Percentiles rank a stretch among this genome's conserved stretches.
Conservation (phyloP, 2,797 vertebrate genomes). For the Sebastes iracundus region DNA sequence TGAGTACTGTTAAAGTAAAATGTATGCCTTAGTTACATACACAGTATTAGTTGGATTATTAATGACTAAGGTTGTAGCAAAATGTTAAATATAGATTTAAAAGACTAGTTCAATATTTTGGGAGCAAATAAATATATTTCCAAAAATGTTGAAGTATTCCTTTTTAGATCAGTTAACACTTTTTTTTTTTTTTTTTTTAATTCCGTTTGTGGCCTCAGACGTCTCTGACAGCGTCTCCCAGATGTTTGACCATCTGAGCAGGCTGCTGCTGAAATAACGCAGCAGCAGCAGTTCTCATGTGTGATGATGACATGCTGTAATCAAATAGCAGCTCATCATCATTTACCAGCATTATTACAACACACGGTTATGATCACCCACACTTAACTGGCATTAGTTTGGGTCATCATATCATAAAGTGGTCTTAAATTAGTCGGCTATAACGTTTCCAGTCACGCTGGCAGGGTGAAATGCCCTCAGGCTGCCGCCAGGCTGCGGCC, state of each 20-base stretch:
- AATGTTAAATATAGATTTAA: background rate
- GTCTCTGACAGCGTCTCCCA: background rate
- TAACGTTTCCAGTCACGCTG: constrained; percentile 28
- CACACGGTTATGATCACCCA: background rate
- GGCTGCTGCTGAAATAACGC: background rate
- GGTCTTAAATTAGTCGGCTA: background rate
- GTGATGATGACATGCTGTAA: background rate
- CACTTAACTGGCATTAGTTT: constrained; percentile 23
- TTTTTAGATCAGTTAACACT: background rate
- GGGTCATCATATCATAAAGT: constrained; percentile 22
- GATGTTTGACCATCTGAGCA: background rate
- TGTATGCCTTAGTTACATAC: background rate
- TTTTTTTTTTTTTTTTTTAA: background rate
- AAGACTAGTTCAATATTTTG: background rate
- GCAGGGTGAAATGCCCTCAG: background rate
- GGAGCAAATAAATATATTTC: background rate
- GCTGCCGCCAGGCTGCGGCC: constrained; percentile 3
- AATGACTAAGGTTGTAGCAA: background rate
- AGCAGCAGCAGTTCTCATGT: background rate
- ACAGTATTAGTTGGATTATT: background rate
- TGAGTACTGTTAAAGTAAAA: background rate
- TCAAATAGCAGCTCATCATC: constrained; percentile 23
- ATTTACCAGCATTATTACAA: constrained; percentile 19
- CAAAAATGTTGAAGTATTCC: background rate
- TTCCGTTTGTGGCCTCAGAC: background rate